phyloP scores from a whole-genome alignment of 2,797 vertebrate species.

The Podargus strigoides region DNA sequence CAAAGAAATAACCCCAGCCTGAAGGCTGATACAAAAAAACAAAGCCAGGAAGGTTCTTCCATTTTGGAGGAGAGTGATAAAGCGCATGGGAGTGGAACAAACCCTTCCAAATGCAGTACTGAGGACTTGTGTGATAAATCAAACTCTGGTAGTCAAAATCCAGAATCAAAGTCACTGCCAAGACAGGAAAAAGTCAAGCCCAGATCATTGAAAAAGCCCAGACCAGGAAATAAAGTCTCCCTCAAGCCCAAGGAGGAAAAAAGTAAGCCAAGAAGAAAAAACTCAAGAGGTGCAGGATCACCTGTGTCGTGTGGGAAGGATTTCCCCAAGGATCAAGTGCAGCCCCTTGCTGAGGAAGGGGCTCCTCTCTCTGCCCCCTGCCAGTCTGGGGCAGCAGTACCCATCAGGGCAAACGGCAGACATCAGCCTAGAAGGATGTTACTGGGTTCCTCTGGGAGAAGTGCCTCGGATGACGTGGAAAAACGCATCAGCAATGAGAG shows the following conservation, averaged over 20 bases:
- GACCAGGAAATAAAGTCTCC: rapidly evolving
- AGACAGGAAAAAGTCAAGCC: background rate
- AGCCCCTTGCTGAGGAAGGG: background rate
- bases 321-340: rapidly evolving
- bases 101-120: rapidly evolving
- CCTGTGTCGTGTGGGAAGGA: rapidly evolving
- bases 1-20: background rate
- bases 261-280: background rate
- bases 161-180: rapidly evolving
- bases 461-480: background rate
- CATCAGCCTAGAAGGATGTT: rapidly evolving
- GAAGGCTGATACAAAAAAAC: rapidly evolving
- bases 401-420: background rate
- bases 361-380: rapidly evolving
- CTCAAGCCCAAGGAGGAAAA: background rate
- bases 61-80: background rate
- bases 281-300: background rate
- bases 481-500: background rate
- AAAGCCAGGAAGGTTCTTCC: background rate
- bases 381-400: rapidly evolving
- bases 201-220: background rate
- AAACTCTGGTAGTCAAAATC: rapidly evolving
- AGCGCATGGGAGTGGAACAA: rapidly evolving
- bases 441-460: background rate
- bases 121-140: rapidly evolving